A percentile compares a stretch with the other conserved stretches of the same genome.
phyloP scores from a whole-genome alignment of 23 tunicate genomes.

The Oikopleura albicans region DNA sequence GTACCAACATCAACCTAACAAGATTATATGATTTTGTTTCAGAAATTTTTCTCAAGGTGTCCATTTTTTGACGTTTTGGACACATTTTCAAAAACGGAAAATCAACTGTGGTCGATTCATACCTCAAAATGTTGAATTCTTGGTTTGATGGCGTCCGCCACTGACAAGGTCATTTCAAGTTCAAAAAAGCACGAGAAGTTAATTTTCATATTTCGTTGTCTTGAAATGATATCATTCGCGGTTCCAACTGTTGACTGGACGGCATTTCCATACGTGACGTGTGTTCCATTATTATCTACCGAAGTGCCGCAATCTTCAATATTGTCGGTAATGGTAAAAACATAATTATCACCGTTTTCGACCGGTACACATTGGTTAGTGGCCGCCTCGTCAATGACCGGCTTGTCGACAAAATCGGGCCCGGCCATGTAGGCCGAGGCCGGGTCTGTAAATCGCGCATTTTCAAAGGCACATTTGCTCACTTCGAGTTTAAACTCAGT shows the following conservation, averaged over 20 bases:
- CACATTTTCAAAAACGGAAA: not conserved
- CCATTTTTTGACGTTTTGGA: not conserved
- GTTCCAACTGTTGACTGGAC: slow-evolving; percentile 1
- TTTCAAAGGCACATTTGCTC: not conserved
- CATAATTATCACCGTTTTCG: not conserved
- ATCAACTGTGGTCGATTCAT: not conserved
- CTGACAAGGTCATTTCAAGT: not conserved
- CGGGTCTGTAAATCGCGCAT: slow-evolving; percentile 4
- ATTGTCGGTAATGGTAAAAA: not conserved
- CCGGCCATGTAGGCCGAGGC: not conserved
- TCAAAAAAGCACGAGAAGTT: not conserved
- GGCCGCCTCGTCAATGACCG: not conserved
- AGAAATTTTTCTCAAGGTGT: too few relatives aligned
- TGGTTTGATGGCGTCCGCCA: not conserved
- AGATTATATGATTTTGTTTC: too few relatives aligned
- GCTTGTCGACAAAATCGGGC: not conserved
- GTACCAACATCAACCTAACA: not conserved
- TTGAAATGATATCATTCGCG: not conserved
- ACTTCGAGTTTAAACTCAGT: not conserved
- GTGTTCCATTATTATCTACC: not conserved
- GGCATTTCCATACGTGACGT: not conserved
- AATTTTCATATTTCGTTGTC: slow-evolving; percentile 1
- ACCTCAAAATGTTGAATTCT: not conserved
- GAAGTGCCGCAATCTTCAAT: not conserved
- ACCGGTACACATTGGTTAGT: not conserved